A percentile compares a stretch with the other conserved stretches of the same genome.
Evolutionary conservation across 2,797 vertebrate genomes (phyloP).

Genomic region (Tangara arthus): DNA sequence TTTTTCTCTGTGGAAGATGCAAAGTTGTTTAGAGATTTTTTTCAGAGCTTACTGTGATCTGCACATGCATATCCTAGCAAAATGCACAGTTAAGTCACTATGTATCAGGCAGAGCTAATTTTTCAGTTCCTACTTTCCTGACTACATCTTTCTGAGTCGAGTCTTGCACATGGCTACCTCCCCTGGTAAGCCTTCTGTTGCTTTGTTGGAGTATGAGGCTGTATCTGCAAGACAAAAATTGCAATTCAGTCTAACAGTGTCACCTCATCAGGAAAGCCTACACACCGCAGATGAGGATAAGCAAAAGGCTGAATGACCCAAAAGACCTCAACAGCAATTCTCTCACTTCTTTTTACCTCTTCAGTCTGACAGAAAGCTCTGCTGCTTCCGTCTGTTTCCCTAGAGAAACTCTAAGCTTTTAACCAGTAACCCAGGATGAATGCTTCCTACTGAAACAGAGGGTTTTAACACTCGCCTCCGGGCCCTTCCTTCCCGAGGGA

Average conservation of each 20-base stretch:
- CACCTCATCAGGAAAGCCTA: neutral
- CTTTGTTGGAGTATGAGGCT: neutral
- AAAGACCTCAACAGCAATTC: neutral
- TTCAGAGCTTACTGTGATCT: neutral
- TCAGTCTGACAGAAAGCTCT: neutral
- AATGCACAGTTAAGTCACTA: neutral
- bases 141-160: neutral
- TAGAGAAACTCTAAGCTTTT: neutral
- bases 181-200: neutral
- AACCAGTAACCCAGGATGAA: neutral
- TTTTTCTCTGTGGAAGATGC: neutral
- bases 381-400: neutral
- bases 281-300: neutral
- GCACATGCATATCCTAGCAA: neutral
- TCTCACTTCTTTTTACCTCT: neutral
- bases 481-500: conserved; percentile 5
- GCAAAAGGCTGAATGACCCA: neutral
- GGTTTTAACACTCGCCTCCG: neutral
- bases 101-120: neutral
- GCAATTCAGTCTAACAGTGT: neutral
- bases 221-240: neutral
- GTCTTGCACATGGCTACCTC: neutral
- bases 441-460: neutral
- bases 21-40: neutral
- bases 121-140: neutral